Percentiles rank a stretch among this genome's conserved stretches.
Evolutionary conservation across 2,797 vertebrate genomes (phyloP).

Genomic region (Eleutherodactylus coqui): DNA sequence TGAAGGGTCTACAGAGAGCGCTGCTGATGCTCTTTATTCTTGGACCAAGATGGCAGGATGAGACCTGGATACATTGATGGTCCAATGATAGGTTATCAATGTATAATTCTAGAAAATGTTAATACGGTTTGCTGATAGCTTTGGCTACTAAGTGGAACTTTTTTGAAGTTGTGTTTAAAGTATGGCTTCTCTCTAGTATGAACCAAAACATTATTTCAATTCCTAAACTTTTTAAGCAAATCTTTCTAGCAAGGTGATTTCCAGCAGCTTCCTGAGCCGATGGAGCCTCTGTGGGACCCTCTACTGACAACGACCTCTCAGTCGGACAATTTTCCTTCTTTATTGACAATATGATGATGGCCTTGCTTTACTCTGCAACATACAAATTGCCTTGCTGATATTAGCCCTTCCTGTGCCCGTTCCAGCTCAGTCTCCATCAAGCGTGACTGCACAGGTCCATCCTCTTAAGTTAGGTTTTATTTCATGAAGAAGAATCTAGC

Average conservation of each 20-base stretch:
- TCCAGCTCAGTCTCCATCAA: slow-evolving; percentile 32
- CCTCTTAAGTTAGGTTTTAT: neutral
- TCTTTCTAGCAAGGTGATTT: neutral
- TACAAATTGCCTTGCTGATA: slow-evolving; percentile 7
- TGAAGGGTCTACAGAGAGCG: too few relatives aligned
- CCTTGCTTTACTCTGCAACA: slow-evolving; percentile 31
- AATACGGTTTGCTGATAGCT: neutral
- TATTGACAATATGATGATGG: slow-evolving; percentile 36
- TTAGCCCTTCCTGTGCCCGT: slow-evolving; percentile 17
- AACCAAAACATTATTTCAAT: neutral
- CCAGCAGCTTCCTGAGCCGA: neutral
- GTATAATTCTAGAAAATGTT: neutral
- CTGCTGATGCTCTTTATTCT: too few relatives aligned
- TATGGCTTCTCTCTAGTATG: neutral
- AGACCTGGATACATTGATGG: too few relatives aligned
- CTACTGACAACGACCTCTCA: slow-evolving; percentile 2
- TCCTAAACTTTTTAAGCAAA: too few relatives aligned
- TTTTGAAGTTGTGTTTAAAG: neutral
- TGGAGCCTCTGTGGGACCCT: neutral
- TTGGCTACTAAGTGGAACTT: neutral
- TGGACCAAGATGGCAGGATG: too few relatives aligned
- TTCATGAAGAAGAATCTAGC: neutral
- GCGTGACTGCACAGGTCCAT: neutral
- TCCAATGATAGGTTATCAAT: neutral
- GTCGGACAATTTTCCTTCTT: slow-evolving; percentile 34